These are phyloP conservation scores for Nylanderia fulva DNA, from an alignment of 1,140 invertebrate species.

Conservation along the genomic window DNA sequence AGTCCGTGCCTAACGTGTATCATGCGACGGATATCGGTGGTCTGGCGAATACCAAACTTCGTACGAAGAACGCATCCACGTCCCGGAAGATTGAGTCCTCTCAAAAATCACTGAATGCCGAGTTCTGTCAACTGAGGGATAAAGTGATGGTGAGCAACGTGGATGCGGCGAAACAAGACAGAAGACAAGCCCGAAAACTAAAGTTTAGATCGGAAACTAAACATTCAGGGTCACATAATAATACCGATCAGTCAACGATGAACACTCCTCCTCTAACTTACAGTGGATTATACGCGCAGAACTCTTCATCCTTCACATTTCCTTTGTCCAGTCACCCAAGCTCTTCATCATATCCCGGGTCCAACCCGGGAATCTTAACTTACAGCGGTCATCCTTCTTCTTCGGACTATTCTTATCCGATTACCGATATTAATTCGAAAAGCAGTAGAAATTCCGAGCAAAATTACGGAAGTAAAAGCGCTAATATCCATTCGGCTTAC, in stretches of 20 bases:
- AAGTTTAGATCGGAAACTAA: conserved; percentile 8
- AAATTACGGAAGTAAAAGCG: conserved; percentile 24
- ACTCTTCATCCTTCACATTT: conserved; percentile 59
- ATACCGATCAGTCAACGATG: background rate
- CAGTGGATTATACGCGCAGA: conserved; percentile 46
- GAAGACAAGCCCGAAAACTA: conserved; percentile 56
- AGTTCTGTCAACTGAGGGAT: conserved; percentile 77
- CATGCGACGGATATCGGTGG: conserved; percentile 22
- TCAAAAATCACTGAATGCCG: conserved; percentile 75
- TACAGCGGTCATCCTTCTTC: conserved; percentile 26
- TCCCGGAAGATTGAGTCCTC: conserved; percentile 51
- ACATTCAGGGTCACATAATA: background rate
- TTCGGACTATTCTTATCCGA: background rate
- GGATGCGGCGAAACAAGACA: conserved; percentile 40
- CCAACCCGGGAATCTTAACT: conserved; percentile 25
- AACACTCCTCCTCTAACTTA: conserved; percentile 30
- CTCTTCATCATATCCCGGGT: conserved; percentile 35
- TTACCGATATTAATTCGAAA: conserved; percentile 27
- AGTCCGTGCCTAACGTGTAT: conserved; percentile 65
- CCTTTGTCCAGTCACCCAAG: conserved; percentile 37
- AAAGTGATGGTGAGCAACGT: conserved; percentile 73
- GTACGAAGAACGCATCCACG: conserved; percentile 25
- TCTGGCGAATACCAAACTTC: conserved; percentile 55
- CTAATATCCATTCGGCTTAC: conserved; percentile 64
- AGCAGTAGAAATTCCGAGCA: conserved; percentile 19